These are phyloP conservation scores for Quiscalus mexicanus DNA, from an alignment of 2,113 vertebrate species.

Conservation along the genomic window DNA sequence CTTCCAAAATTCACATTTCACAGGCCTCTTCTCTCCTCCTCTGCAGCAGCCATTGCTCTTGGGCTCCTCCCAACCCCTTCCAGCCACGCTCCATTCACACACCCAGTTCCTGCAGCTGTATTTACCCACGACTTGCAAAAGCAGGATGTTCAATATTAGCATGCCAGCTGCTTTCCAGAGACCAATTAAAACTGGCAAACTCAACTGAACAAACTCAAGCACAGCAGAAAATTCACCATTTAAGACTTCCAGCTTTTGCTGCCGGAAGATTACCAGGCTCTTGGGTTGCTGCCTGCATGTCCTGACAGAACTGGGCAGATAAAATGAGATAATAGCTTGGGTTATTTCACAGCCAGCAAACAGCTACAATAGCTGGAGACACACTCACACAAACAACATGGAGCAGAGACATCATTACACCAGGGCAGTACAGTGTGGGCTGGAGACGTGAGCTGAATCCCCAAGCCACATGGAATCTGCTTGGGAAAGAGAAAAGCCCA, in stretches of 20 bases:
- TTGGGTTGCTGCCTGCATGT: slow-evolving; percentile 37
- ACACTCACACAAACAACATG: neutral
- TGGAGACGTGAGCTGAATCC: neutral
- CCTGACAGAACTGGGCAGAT: slow-evolving; percentile 55
- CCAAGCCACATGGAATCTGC: neutral
- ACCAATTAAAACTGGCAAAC: slow-evolving; percentile 62
- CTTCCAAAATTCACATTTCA: neutral
- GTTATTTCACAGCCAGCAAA: slow-evolving; percentile 65
- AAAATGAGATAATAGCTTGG: slow-evolving; percentile 56
- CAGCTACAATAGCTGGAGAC: slow-evolving; percentile 46
- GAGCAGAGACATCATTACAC: slow-evolving; percentile 6
- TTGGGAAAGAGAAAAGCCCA: neutral
- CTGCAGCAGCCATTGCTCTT: neutral
- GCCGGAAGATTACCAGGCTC: slow-evolving; percentile 52
- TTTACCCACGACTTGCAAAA: slow-evolving; percentile 60
- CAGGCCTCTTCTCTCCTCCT: neutral
- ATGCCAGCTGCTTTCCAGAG: slow-evolving; percentile 63
- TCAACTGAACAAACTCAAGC: slow-evolving; percentile 50
- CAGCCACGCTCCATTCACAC: neutral
- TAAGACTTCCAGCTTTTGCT: slow-evolving; percentile 39
- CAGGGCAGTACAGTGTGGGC: neutral
- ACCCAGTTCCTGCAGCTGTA: slow-evolving; percentile 61
- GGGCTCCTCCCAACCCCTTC: neutral
- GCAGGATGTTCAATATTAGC: slow-evolving; percentile 39
- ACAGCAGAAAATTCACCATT: slow-evolving; percentile 57